Evolutionary conservation across 2,797 vertebrate species (phyloP), one percentile per base, ranked within the genome.

Genomic region (Gymnocypris eckloni): DNA sequence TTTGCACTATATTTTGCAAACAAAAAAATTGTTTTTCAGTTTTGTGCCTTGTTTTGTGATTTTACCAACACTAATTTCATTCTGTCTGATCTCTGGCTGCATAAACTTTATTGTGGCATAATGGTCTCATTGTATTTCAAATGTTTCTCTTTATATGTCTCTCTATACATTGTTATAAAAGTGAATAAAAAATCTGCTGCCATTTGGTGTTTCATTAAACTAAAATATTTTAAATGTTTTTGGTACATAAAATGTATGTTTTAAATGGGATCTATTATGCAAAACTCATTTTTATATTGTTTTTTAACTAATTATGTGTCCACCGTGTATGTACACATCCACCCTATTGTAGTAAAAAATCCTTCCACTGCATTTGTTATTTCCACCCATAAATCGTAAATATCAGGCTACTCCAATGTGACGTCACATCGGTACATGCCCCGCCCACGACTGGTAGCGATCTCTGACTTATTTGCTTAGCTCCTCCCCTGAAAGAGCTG

Each of bases 101-200:
- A 91, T 93, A 45, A 15, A 22, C 80, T 69, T 87, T 59, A 70
- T 86, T 59, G 85, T 90, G 73, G 52, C 67, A 79, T 69, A 37
- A 45, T 70, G 39, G 67, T 88, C 64, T 79, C 50, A 67, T 33
- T 75, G 83, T 82, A 87, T 90, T 89, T 87, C 61, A 71, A 84
- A 15, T 92, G 91, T 90, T 84, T 67, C 89, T 83, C 84, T 88
- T 81, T 86, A 87, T 88, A 79, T 77, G 86, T 90, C 90, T 95
- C 91, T 94, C 92, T 95, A 92, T 95, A 94, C 94, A 95, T 95
- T 95, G 93, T 86, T 94, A 95, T 93, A 95, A 95, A 95, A 95
- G 92, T 90, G 66, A 86, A 90, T 70, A 86, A 52, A 91, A 94
- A 94, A 89, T 39, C 7, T 87, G 67, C 67, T 54, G 67, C 59